Conservation (phyloP, 2,113 vertebrate species). For the Trogon melanurus region DNA sequence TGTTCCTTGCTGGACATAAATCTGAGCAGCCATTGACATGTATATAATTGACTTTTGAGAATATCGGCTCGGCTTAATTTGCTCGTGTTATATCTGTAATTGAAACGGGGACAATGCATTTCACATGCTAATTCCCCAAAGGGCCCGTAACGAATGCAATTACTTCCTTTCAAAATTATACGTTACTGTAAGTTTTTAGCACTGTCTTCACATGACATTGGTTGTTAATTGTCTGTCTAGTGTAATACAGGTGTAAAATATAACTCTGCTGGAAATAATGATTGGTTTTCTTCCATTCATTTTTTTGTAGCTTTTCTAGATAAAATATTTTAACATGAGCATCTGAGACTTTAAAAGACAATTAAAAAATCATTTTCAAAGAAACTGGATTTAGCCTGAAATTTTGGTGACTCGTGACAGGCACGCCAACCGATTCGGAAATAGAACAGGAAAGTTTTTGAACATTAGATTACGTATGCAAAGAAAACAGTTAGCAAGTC, state of each 20-base stretch:
- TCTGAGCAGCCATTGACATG: neutral
- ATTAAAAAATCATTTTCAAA: neutral
- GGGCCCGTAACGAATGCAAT: constrained; percentile 10
- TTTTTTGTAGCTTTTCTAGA: neutral
- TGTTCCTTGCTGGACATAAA: constrained; percentile 18
- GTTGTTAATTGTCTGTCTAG: constrained; percentile 9
- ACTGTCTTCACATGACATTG: neutral
- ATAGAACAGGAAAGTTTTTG: neutral
- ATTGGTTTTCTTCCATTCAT: neutral
- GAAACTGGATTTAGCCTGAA: neutral
- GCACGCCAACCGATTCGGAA: neutral
- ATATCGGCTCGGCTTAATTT: constrained; percentile 40
- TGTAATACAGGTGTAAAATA: neutral
- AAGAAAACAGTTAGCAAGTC: neutral
- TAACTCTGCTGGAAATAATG: neutral
- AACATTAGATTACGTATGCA: neutral
- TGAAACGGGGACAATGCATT: constrained; percentile 48
- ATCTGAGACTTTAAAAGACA: neutral
- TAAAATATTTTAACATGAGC: neutral
- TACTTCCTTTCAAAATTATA: neutral
- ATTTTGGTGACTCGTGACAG: neutral
- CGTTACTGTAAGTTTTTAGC: neutral
- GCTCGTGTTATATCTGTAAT: constrained; percentile 35
- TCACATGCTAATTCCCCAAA: neutral
- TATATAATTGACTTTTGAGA: constrained; percentile 33